Conservation (phyloP, 2,113 vertebrate species). For the Megalops atlanticus region DNA sequence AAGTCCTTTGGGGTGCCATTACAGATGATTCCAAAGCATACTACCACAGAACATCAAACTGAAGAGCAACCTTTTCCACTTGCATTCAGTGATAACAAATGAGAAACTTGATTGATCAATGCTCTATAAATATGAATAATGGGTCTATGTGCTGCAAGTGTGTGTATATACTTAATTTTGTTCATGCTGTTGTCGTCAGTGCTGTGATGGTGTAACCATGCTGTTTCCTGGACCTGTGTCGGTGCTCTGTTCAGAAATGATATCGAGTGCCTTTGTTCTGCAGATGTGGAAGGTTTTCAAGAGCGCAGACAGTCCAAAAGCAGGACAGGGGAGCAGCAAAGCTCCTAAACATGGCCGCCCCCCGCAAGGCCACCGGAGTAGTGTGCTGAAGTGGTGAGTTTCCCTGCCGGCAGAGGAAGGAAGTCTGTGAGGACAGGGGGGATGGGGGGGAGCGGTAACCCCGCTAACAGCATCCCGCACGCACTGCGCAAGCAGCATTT, state of each 20-base stretch:
- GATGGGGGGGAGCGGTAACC: constrained; percentile 46
- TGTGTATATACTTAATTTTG: constrained; percentile 42
- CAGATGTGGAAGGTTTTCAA: constrained; percentile 94
- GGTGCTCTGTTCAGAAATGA: constrained; percentile 67
- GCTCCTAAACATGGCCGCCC: constrained; percentile 84
- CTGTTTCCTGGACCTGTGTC: neutral
- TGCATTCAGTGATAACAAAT: no score
- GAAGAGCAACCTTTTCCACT: no score
- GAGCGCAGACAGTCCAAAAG: constrained; percentile 96
- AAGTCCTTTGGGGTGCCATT: no score
- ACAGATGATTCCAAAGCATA: no score
- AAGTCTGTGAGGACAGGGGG: constrained; percentile 70
- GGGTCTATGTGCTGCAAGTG: neutral
- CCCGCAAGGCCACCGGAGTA: constrained; percentile 75
- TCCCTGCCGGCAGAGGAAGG: neutral
- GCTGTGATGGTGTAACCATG: neutral
- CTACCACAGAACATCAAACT: no score
- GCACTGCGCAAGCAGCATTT: no score
- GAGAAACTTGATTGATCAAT: no score
- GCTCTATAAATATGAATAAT: no score
- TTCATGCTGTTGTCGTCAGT: neutral
- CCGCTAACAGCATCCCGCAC: constrained; percentile 76
- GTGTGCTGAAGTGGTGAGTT: constrained; percentile 88
- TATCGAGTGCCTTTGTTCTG: constrained; percentile 91
- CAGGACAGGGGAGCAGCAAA: constrained; percentile 93